These are phyloP conservation scores for Rhynchopsitta pachyrhyncha DNA, from an alignment of 2,113 vertebrate genomes.

Conservation along the genomic window DNA sequence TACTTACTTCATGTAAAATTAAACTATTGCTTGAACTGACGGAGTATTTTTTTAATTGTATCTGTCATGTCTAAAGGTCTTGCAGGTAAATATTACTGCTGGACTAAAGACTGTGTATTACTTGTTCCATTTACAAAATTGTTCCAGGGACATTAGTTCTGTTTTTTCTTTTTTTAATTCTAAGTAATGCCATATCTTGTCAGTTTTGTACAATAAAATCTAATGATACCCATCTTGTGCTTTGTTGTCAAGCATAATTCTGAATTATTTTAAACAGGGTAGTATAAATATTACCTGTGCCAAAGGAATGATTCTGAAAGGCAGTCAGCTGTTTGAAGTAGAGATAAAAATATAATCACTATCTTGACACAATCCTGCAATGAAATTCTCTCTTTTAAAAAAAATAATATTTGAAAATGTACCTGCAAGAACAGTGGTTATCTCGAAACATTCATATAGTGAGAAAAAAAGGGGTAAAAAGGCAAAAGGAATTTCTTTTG, in stretches of 20 bases:
- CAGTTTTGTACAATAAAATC: constrained; percentile 61
- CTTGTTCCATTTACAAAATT: constrained; percentile 61
- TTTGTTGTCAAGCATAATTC: constrained; percentile 54
- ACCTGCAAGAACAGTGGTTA: neutral
- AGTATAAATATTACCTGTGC: constrained; percentile 10
- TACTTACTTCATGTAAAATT: constrained; percentile 69
- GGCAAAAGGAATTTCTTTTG: neutral
- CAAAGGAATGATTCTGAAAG: constrained; percentile 23
- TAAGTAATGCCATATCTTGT: constrained; percentile 55
- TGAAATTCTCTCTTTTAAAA: neutral
- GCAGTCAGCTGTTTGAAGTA: neutral
- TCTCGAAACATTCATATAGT: neutral
- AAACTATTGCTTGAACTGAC: constrained; percentile 70
- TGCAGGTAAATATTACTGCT: constrained; percentile 47
- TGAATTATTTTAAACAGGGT: constrained; percentile 23
- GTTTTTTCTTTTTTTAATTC: constrained; percentile 25
- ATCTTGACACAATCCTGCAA: neutral
- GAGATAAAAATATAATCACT: neutral
- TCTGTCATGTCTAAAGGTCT: constrained; percentile 58
- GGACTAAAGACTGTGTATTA: constrained; percentile 46
- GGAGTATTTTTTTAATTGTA: constrained; percentile 74
- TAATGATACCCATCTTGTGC: constrained; percentile 25
- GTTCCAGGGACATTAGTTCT: constrained; percentile 42
- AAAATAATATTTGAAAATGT: neutral
- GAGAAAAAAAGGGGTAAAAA: neutral